Evolutionary conservation across 1,140 invertebrate genomes (phyloP), one percentile per base, ranked within the genome.

Genomic region (Neodiprion virginianus): DNA sequence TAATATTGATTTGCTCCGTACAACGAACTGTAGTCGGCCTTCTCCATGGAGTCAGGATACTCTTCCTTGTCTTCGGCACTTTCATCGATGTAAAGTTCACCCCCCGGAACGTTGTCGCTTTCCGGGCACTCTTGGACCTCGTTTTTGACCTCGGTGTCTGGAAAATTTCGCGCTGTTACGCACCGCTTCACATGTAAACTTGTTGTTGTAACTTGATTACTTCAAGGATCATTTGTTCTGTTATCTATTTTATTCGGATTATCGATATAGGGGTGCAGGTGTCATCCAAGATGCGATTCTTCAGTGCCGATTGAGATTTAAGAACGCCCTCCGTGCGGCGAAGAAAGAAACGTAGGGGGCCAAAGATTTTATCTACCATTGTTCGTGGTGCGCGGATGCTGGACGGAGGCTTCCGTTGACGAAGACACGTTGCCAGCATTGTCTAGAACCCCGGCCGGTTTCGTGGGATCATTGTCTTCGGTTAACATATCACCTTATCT

Each of bases 1-100:
- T 93, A 93, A 88, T 92, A 93, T 83, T 92, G 91, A 88, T 93
- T 92, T 74, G 92, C 81, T 76, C 81, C 83, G 74, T 88, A 88
- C 40, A 88, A 73, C 40, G 86, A 77, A 72, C 84, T 82, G 72
- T 88, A 88, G 77, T 87, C 87, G 7, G 86, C 69, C 76, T 88
- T 88, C 72, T 88, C 87, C 81, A 88, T 86, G 23, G 87, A 85
- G 72, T 88, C 87, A 48, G 85, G 80, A 80, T 88, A 88, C 10
- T 88, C 86, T 7, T 88, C 86, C 75, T 88, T 88, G 69, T 88
- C 87, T 66, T 87, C 86, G 3, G 85, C 82, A 76, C 87, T 88
- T 72, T 89, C 87, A 53, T 89, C 87, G 74, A 89, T 87, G 73
- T 88, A 89, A 17, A 88, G 74, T 69, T 88, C 87, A 47, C 86